These are phyloP conservation scores for Drosophila acutilabella DNA, from an alignment of 2,888 invertebrate genomes.

Conservation along the genomic window DNA sequence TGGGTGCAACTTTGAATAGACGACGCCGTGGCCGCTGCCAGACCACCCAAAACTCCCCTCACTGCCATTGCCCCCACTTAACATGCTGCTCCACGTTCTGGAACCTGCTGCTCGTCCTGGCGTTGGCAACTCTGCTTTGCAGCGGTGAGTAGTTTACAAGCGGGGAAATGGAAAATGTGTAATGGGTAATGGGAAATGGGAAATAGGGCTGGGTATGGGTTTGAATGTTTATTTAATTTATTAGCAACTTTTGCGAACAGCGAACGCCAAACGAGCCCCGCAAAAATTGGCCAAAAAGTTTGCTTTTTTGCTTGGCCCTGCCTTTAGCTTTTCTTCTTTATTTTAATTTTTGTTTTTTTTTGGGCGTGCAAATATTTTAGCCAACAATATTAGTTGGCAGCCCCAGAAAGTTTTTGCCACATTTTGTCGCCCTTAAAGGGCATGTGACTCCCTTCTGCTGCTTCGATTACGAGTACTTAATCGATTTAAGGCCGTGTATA, in stretches of 20 bases:
- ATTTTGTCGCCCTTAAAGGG: constrained; percentile 52
- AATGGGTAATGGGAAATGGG: not conserved
- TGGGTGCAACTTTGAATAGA: constrained; percentile 70
- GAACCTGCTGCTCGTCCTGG: constrained; percentile 39
- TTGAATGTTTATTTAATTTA: constrained; percentile 69
- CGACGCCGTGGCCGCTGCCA: constrained; percentile 45
- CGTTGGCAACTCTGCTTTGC: constrained; percentile 38
- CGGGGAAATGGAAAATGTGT: not conserved
- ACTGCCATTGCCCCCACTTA: constrained; percentile 14
- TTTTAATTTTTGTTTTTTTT: not conserved
- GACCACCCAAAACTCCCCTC: constrained; percentile 9
- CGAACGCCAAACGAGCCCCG: constrained; percentile 34
- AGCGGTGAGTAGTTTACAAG: constrained; percentile 52
- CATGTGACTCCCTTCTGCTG: constrained; percentile 43
- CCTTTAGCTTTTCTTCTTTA: not conserved
- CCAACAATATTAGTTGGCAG: constrained; percentile 59
- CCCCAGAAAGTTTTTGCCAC: constrained; percentile 42
- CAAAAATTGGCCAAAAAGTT: constrained; percentile 61
- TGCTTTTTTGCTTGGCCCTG: constrained; percentile 15
- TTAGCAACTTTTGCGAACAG: constrained; percentile 59
- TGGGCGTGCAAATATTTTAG: constrained; percentile 54
- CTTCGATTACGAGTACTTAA: constrained; percentile 58
- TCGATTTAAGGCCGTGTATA: constrained; percentile 54
- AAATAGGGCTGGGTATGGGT: constrained; percentile 11
- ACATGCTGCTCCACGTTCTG: constrained; percentile 19